Conservation (phyloP, 2,113 vertebrate species). For the Misgurnus mizolepis region DNA sequence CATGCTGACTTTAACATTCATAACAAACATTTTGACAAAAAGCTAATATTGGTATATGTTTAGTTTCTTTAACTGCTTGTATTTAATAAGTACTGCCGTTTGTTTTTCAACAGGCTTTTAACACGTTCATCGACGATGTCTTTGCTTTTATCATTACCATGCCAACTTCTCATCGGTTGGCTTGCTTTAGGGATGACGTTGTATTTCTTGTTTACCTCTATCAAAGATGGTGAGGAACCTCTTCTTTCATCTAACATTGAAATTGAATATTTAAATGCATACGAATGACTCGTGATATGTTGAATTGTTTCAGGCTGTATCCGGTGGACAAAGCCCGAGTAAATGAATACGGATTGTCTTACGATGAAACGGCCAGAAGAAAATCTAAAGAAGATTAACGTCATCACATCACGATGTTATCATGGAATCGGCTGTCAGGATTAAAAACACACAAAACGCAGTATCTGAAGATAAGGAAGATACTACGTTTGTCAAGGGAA, state of each 20-base stretch:
- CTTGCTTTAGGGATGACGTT: constrained; percentile 96
- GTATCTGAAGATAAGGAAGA: background rate
- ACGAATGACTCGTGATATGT: background rate
- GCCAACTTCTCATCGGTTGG: constrained; percentile 97
- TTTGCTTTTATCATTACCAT: constrained; percentile 99
- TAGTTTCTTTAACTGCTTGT: background rate
- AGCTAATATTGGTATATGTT: background rate
- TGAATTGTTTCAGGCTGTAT: constrained; percentile 84
- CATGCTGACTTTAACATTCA: background rate
- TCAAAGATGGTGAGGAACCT: constrained; percentile 88
- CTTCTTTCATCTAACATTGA: background rate
- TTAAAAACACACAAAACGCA: background rate
- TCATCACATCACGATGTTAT: background rate
- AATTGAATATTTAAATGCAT: background rate
- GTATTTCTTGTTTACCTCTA: constrained; percentile 98
- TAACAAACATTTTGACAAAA: background rate
- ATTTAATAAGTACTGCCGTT: constrained; percentile 23
- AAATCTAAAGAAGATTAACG: constrained; percentile 82
- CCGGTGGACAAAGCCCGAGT: constrained; percentile 96
- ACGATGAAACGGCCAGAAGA: constrained; percentile 81
- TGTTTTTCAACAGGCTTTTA: constrained; percentile 84
- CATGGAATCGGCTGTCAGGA: background rate
- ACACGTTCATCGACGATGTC: constrained; percentile 97
- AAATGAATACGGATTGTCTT: constrained; percentile 95
- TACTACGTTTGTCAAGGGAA: background rate